Evolutionary conservation across 2,797 vertebrate species (phyloP), one percentile per base, ranked within the genome.

Genomic region (Myotis pilosus): DNA sequence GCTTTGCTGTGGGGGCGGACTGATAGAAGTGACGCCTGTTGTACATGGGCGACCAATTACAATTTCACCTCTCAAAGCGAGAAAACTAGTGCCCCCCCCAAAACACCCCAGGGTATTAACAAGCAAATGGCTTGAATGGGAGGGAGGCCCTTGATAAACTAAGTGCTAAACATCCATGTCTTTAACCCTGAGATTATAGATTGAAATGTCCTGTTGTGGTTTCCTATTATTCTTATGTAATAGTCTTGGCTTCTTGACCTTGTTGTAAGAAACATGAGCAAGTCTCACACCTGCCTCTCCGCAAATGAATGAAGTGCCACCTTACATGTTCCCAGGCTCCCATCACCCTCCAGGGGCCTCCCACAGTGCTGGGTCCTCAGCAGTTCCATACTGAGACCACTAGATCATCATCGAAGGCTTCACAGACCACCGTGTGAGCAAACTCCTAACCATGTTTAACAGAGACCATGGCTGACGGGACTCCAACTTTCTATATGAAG

Each of bases 141-240:
- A 33, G 60, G 11, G 19, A 88, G 0, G 2, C 25, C 20, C 17
- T 13, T 80, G 44, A 80, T 69, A 57, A 87, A 90, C 15, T 44
- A 36, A 55, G 22, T 72, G 47, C 47, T 51, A 55, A 86, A 66
- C 22, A n/a, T 6, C 36, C 47, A 60, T 49, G 28, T 55, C 62
- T n/a, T 75, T 75, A 72, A 49, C 6, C 23, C 69, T 64, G 33
- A 75, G 47, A n/a, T 8, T 55, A 5, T n/a, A 75, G 75, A 72
- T 41, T 84, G 85, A 55, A 94, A 87, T 68, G 53, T n/a, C 36
- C 33, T 69, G 6, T 57, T 5, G 25, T 47, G 33, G 36, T 75
- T 82, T 92, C 81, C 89, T 89, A 49, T 86, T 83, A 75, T 83
- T 94, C 57, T 60, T 66, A 51, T 47, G 13, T 86, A 88, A 64